Evolutionary conservation across 2,888 invertebrate genomes (phyloP).

Genomic region (Helicoverpa assulta): DNA sequence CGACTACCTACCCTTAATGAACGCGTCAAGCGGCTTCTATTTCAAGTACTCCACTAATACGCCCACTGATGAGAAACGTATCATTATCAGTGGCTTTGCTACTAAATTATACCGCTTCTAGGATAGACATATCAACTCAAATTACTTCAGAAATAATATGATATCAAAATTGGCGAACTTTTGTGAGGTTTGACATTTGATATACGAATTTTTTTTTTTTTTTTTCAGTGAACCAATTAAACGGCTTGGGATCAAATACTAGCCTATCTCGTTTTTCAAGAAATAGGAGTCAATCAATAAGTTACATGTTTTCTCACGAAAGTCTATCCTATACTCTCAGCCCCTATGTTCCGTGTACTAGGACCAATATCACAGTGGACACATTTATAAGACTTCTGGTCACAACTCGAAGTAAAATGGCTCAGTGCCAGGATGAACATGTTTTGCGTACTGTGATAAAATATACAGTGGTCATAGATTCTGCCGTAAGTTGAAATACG

Average conservation of each 20-base stretch:
- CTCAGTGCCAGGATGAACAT: not conserved
- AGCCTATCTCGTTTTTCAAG: too few species aligned
- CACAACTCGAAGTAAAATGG: not conserved
- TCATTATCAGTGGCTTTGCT: conserved; percentile 5
- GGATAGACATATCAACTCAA: not conserved
- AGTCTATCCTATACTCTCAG: not conserved
- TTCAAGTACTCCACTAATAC: conserved; percentile 5
- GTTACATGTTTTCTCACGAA: too few species aligned
- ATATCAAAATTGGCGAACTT: not conserved
- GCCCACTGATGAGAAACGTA: not conserved
- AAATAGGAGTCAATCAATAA: too few species aligned
- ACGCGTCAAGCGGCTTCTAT: conserved; percentile 1
- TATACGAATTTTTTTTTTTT: too few species aligned
- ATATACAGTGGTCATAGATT: not conserved
- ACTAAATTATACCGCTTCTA: conserved; percentile 5
- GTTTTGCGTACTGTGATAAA: conserved; percentile 1
- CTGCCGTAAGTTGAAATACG: too few species aligned
- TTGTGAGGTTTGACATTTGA: not conserved
- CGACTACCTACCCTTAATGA: conserved; percentile 4
- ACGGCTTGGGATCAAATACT: too few species aligned
- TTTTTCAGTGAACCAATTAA: too few species aligned
- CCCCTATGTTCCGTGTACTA: not conserved
- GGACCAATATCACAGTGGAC: not conserved
- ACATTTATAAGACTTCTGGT: not conserved
- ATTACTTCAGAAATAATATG: not conserved